Evolutionary conservation across 2,888 invertebrate genomes (phyloP).

Genomic region (Fissipunctia ypsillon): DNA sequence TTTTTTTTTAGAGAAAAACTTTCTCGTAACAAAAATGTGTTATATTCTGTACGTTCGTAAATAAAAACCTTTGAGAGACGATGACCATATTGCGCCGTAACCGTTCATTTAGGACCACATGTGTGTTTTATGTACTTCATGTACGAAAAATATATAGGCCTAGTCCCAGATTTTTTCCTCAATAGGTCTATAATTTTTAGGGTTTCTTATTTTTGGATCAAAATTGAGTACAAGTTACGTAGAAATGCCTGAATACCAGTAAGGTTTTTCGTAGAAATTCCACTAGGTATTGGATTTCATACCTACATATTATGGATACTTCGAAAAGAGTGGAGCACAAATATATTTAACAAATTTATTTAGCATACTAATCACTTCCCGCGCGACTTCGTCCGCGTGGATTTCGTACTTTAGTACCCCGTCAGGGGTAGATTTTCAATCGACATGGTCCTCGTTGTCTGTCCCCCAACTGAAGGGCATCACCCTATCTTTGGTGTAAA

Average conservation of each 20-base stretch:
- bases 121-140: slow-evolving; percentile 59
- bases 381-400: too few relatives aligned
- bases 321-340: background rate
- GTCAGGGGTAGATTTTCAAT: too few relatives aligned
- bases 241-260: background rate
- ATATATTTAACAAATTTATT: too few relatives aligned
- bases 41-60: slow-evolving; percentile 46
- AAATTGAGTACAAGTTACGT: background rate
- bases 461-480: too few relatives aligned
- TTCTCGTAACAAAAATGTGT: slow-evolving; percentile 37
- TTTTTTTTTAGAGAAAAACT: slow-evolving; percentile 12
- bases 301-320: background rate
- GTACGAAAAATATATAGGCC: slow-evolving; percentile 31
- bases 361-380: too few relatives aligned
- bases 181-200: background rate
- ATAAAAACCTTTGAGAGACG: slow-evolving; percentile 59
- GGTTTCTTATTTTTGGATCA: background rate
- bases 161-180: slow-evolving; percentile 14
- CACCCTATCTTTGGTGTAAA: too few relatives aligned
- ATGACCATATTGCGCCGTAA: slow-evolving; percentile 47
- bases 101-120: slow-evolving; percentile 44
- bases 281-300: background rate
- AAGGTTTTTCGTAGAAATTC: background rate
- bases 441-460: too few relatives aligned
- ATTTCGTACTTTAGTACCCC: too few relatives aligned